Conservation (phyloP, 1,140 invertebrate species). For the Drosophila miranda region DNA sequence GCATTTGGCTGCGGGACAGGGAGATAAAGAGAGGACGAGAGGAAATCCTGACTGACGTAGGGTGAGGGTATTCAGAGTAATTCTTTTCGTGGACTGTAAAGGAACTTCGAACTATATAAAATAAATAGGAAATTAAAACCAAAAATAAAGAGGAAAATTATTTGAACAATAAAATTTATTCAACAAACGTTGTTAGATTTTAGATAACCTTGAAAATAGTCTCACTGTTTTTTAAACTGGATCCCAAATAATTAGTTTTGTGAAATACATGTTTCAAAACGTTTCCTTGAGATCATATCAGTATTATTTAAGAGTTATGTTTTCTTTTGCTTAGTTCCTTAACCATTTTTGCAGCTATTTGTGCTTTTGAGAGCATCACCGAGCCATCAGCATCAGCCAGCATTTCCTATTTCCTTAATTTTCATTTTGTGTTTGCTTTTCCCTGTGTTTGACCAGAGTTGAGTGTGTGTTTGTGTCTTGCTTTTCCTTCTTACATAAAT, state of each 20-base stretch:
- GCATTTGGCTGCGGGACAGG: constrained; percentile 14
- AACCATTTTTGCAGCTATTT: no score
- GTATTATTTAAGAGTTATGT: no score
- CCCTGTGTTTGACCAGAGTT: constrained; percentile 27
- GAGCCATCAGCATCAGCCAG: not conserved
- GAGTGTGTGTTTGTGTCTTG: constrained; percentile 24
- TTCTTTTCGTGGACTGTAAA: not conserved
- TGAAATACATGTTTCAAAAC: no score
- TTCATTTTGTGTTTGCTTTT: constrained; percentile 50
- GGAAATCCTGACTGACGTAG: no score
- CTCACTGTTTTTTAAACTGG: no score
- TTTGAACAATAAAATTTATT: no score
- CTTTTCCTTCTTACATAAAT: constrained; percentile 50
- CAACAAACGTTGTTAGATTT: no score
- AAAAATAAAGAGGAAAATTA: not conserved
- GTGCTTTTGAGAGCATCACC: not conserved
- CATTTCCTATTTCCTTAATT: constrained; percentile 20
- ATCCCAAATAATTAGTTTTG: no score
- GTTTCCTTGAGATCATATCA: no score
- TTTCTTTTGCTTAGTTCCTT: no score
- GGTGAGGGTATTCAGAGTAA: not conserved
- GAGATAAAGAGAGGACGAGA: not conserved
- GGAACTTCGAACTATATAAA: not conserved
- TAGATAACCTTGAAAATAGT: no score
- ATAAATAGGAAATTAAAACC: not conserved